phyloP scores from a whole-genome alignment of 2,797 vertebrate genomes.

The Mormyrus proboscirostris region DNA sequence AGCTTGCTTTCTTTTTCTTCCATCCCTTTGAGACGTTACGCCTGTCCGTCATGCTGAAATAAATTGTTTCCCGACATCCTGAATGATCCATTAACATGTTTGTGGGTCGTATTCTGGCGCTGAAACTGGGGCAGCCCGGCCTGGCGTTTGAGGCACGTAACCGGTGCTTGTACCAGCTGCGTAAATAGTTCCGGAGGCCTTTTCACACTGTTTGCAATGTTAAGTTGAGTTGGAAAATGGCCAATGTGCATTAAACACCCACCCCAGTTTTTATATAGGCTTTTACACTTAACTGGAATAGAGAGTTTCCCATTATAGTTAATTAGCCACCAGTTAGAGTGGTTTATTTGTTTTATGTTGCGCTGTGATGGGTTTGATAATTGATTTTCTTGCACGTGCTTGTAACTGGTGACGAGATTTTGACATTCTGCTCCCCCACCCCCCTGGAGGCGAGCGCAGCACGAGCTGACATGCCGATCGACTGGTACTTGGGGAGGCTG shows the following conservation, averaged over 20 bases:
- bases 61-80: neutral
- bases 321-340: neutral
- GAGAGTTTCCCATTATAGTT: neutral
- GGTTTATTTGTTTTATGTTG: conserved; percentile 11
- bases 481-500: neutral
- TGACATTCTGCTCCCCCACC: neutral
- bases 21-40: neutral
- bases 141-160: neutral
- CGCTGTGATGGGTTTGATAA: neutral
- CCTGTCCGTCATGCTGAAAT: neutral
- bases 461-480: neutral
- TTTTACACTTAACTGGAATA: neutral
- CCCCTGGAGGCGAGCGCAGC: neutral
- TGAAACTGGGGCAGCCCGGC: neutral
- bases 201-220: neutral
- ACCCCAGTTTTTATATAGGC: neutral
- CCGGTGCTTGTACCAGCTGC: neutral
- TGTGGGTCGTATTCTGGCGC: neutral
- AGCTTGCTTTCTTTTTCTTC: neutral
- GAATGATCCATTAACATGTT: neutral
- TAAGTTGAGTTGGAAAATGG: neutral
- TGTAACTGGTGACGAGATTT: neutral
- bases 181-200: neutral
- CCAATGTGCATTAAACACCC: neutral
- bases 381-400: neutral